phyloP scores from a whole-genome alignment of 2,888 invertebrate species.

The Galeopsomyia nigrocyanea region DNA sequence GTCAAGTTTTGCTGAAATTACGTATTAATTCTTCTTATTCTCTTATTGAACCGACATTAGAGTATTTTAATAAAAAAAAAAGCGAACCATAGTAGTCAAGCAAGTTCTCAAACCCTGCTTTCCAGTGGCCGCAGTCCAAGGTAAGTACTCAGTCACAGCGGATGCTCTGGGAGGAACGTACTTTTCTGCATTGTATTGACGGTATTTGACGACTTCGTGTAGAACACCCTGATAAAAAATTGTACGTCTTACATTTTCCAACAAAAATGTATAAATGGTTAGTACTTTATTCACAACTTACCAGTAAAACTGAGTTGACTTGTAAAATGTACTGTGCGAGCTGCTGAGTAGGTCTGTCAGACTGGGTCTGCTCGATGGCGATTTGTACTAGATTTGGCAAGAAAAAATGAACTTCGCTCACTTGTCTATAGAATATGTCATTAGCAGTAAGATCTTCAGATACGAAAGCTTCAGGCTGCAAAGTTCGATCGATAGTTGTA shows the following conservation, averaged over 20 bases:
- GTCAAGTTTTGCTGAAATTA: slow-evolving; percentile 62
- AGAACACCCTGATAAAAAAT: slow-evolving; percentile 71
- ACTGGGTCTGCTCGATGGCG: slow-evolving; percentile 74
- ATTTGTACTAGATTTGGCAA: slow-evolving; percentile 75
- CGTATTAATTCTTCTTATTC: neutral
- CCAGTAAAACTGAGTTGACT: slow-evolving; percentile 64
- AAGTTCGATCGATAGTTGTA: slow-evolving; percentile 57
- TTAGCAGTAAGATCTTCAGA: slow-evolving; percentile 74
- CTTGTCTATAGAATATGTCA: slow-evolving; percentile 82
- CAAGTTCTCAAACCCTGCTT: slow-evolving; percentile 66
- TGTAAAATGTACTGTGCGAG: slow-evolving; percentile 69
- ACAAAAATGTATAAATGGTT: neutral
- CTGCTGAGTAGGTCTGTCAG: slow-evolving; percentile 73
- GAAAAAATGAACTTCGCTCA: slow-evolving; percentile 78
- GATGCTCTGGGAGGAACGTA: slow-evolving; percentile 69
- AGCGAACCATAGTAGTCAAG: slow-evolving; percentile 62
- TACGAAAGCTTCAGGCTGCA: slow-evolving; percentile 58
- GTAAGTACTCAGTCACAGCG: slow-evolving; percentile 74
- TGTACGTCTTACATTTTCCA: no score
- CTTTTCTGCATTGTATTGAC: slow-evolving; percentile 73
- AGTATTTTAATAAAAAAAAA: slow-evolving; percentile 9
- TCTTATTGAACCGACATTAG: slow-evolving; percentile 7
- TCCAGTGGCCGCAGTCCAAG: slow-evolving; percentile 82
- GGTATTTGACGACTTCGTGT: slow-evolving; percentile 76
- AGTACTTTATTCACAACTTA: slow-evolving; percentile 48